Conservation (phyloP, 2,797 vertebrate genomes). For the Phrynocephalus forsythii region DNA sequence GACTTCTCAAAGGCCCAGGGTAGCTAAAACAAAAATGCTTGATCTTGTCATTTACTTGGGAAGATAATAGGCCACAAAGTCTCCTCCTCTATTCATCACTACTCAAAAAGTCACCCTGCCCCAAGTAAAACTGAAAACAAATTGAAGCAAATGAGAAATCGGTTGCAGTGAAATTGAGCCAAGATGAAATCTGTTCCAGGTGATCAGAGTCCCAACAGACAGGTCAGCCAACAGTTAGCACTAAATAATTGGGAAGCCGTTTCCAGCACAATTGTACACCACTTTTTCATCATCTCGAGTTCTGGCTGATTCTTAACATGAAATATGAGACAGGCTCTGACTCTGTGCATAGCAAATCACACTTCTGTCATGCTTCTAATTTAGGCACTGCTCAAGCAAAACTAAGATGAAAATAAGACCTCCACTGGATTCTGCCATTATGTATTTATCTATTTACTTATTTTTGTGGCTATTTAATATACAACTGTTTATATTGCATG, state of each 20-base stretch:
- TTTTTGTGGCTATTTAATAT: not conserved
- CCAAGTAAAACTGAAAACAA: constrained; percentile 8
- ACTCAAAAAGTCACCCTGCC: not conserved
- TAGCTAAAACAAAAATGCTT: not conserved
- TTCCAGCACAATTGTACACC: constrained; percentile 29
- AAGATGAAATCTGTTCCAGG: constrained; percentile 27
- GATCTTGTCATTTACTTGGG: not conserved
- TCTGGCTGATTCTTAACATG: constrained; percentile 16
- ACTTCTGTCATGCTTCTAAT: constrained; percentile 22
- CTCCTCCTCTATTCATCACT: not conserved
- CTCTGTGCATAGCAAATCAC: constrained; percentile 13
- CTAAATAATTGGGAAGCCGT: not conserved
- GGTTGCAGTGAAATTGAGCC: constrained; percentile 12
- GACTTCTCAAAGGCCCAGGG: not conserved
- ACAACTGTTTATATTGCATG: not conserved
- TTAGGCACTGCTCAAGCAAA: not conserved
- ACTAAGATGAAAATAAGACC: not conserved
- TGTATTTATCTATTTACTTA: too few species aligned
- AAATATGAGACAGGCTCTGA: constrained; percentile 19
- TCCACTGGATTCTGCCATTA: not conserved
- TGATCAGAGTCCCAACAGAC: not conserved
- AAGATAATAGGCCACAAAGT: not conserved
- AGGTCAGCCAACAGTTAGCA: not conserved
- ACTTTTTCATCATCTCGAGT: not conserved
- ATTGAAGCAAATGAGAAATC: constrained; percentile 11